A percentile compares a stretch with the other conserved stretches of the same genome.
Evolutionary conservation across 1,140 invertebrate genomes (phyloP).

Genomic region (Drosophila triauraria): DNA sequence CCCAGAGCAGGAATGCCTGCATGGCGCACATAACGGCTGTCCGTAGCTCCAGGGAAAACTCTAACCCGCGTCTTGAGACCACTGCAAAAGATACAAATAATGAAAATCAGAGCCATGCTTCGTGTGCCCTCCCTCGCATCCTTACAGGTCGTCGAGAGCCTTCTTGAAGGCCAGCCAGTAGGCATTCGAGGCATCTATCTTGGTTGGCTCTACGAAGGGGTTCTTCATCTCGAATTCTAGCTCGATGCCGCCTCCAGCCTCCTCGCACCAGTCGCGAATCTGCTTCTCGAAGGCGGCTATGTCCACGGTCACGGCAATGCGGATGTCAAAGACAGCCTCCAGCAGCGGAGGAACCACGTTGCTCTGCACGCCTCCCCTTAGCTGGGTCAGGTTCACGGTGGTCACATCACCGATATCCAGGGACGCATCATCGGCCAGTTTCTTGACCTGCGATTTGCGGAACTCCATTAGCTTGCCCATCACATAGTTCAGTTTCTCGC

Average conservation of each 20-base stretch:
- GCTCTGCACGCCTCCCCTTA: conserved; percentile 95
- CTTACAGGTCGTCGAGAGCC: conserved; percentile 87
- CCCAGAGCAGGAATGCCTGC: conserved; percentile 92
- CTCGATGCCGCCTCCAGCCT: conserved; percentile 92
- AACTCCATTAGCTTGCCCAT: conserved; percentile 93
- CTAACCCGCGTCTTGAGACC: conserved; percentile 87
- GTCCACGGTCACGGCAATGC: conserved; percentile 91
- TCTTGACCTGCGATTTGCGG: conserved; percentile 89
- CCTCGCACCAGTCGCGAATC: conserved; percentile 90
- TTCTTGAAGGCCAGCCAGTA: conserved; percentile 93
- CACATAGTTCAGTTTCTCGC: conserved; percentile 92
- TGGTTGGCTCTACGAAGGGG: conserved; percentile 88
- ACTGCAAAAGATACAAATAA: conserved; percentile 25
- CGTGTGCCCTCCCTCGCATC: conserved; percentile 85
- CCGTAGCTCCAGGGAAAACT: conserved; percentile 93
- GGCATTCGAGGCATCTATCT: conserved; percentile 89
- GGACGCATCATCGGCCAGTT: conserved; percentile 88
- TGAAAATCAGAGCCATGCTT: background rate
- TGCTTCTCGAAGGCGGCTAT: conserved; percentile 90
- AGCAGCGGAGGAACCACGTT: conserved; percentile 96
- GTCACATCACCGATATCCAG: conserved; percentile 93
- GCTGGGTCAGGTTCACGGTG: conserved; percentile 93
- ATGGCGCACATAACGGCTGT: conserved; percentile 90
- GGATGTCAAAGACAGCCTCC: conserved; percentile 91
- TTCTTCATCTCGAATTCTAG: conserved; percentile 91